Percentiles rank a stretch among this genome's conserved stretches.
Evolutionary conservation across 1,140 invertebrate genomes (phyloP).

Genomic region (Bicyclus anynana): DNA sequence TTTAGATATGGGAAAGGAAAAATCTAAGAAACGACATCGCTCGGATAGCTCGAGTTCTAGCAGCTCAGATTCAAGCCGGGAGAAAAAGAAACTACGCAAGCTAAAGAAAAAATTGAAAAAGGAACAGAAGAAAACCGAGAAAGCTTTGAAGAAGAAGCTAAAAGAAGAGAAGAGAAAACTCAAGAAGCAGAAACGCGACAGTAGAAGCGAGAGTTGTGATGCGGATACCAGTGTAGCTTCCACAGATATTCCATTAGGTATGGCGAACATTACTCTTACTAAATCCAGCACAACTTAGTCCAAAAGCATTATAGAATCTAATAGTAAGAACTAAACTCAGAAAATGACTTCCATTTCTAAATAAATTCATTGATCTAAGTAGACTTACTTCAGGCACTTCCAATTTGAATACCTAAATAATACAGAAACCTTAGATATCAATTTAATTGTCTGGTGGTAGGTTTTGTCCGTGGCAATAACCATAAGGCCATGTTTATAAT

Average conservation of each 20-base stretch:
- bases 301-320: too few species aligned
- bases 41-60: slow-evolving; percentile 46
- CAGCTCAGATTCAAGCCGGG: slow-evolving; percentile 41
- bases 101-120: slow-evolving; percentile 71
- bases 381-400: too few species aligned
- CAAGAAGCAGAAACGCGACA: slow-evolving; percentile 52
- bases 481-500: too few species aligned
- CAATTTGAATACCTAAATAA: too few species aligned
- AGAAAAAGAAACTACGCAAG: slow-evolving; percentile 67
- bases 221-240: slow-evolving; percentile 35
- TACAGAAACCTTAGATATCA: too few species aligned
- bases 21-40: slow-evolving; percentile 55
- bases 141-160: slow-evolving; percentile 65
- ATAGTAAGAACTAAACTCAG: too few species aligned
- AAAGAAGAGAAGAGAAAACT: slow-evolving; percentile 63
- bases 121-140: slow-evolving; percentile 68
- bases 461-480: too few species aligned
- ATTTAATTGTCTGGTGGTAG: too few species aligned
- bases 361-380: too few species aligned
- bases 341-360: too few species aligned
- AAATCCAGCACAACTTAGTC: background rate
- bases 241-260: slow-evolving; percentile 75
- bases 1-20: slow-evolving; percentile 56
- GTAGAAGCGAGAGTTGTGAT: slow-evolving; percentile 35
- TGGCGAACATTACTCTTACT: background rate